phyloP scores from a whole-genome alignment of 2,113 vertebrate species.

The Aplodontia rufa region DNA sequence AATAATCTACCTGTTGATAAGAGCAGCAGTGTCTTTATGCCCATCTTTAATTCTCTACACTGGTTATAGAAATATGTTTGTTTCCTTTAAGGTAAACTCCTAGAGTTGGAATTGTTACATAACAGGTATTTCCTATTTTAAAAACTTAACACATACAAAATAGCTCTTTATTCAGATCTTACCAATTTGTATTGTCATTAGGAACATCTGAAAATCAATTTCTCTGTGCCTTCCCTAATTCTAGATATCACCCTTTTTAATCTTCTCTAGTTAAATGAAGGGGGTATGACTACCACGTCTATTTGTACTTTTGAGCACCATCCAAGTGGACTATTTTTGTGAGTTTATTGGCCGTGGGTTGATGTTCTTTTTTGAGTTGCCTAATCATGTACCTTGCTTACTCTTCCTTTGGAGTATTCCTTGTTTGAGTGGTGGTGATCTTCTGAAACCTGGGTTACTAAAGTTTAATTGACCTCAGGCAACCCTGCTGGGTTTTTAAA shows the following conservation, averaged over 20 bases:
- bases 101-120: background rate
- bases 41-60: background rate
- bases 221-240: background rate
- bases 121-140: background rate
- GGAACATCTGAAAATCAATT: background rate
- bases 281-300: background rate
- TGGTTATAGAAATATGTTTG: background rate
- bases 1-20: background rate
- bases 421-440: constrained; percentile 32
- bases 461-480: constrained; percentile 64
- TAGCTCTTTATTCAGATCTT: background rate
- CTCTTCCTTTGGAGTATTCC: background rate
- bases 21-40: background rate
- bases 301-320: constrained; percentile 9
- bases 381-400: constrained; percentile 4
- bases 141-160: background rate
- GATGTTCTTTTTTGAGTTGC: background rate
- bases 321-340: background rate
- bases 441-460: constrained; percentile 60
- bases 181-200: background rate
- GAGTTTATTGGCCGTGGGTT: background rate
- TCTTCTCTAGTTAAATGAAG: constrained; percentile 15
- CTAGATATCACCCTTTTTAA: background rate
- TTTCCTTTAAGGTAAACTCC: background rate
- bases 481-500: constrained; percentile 51